Percentiles rank a stretch among this genome's conserved stretches.
Conservation (phyloP, 2,888 invertebrate species). For the Melangyna quadrimaculata region DNA sequence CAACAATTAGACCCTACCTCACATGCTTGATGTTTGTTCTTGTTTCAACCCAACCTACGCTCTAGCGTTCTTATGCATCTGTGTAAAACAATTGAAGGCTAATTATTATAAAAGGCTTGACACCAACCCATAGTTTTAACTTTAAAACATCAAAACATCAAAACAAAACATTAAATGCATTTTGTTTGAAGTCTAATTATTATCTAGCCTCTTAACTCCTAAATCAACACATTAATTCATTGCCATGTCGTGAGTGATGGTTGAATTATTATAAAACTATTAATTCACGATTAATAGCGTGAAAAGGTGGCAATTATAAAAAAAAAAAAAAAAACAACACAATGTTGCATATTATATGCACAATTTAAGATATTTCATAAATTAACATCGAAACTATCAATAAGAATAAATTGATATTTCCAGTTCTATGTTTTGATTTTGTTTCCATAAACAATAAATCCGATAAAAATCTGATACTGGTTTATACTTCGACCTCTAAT, state of each 20-base stretch:
- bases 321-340: slow-evolving; percentile 13
- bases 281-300: slow-evolving; percentile 44
- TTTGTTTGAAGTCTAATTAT: not conserved
- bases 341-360: slow-evolving; percentile 43
- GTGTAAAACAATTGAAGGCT: too few species aligned
- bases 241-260: slow-evolving; percentile 22
- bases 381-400: not conserved
- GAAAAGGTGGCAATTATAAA: slow-evolving; percentile 38
- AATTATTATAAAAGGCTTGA: too few species aligned
- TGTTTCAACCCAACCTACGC: too few species aligned
- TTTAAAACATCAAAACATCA: not conserved
- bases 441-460: slow-evolving; percentile 30
- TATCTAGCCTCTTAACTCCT: not conserved
- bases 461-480: slow-evolving; percentile 37
- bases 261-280: slow-evolving; percentile 35
- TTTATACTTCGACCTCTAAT: slow-evolving; percentile 37
- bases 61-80: too few species aligned
- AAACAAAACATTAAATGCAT: not conserved
- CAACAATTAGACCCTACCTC: too few species aligned
- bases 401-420: not conserved
- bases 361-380: not conserved
- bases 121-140: not conserved
- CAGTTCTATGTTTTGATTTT: not conserved
- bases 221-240: slow-evolving; percentile 1
- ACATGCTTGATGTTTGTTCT: too few species aligned